Conservation (phyloP, 2,888 invertebrate genomes). For the Mechanitis mazaeus region DNA sequence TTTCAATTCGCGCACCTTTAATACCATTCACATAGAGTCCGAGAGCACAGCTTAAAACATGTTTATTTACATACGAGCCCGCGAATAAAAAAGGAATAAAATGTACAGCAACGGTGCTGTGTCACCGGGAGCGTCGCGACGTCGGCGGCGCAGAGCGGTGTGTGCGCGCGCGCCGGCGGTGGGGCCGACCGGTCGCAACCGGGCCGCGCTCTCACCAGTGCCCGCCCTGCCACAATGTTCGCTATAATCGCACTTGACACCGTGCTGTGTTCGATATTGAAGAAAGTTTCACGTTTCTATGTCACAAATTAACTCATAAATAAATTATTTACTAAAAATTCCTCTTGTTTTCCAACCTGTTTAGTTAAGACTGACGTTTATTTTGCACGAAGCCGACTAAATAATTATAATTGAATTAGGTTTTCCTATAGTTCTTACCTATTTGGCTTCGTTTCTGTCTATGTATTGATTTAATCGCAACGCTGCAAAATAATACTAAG, state of each 20-base stretch:
- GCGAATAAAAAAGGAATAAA: conserved; percentile 40
- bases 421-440: conserved; percentile 49
- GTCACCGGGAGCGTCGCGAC: conserved; percentile 70
- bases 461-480: conserved; percentile 21
- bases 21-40: conserved; percentile 18
- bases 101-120: conserved; percentile 40
- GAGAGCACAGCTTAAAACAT: conserved; percentile 46
- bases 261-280: conserved; percentile 61
- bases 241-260: conserved; percentile 74
- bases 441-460: conserved; percentile 45
- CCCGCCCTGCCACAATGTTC: conserved; percentile 57
- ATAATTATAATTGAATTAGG: conserved; percentile 63
- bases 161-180: conserved; percentile 46
- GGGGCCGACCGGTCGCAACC: conserved; percentile 75
- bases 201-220: conserved; percentile 71
- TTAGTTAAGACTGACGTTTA: conserved; percentile 30
- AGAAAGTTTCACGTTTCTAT: conserved; percentile 74
- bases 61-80: conserved; percentile 24
- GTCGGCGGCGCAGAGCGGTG: conserved; percentile 69
- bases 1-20: conserved; percentile 8
- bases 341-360: conserved; percentile 32
- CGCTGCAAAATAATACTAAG: conserved; percentile 7
- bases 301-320: conserved; percentile 41
- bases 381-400: conserved; percentile 46
- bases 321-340: conserved; percentile 29